A percentile compares a stretch with the other conserved stretches of the same genome.
These are phyloP conservation scores for Valencia hispanica DNA, from an alignment of 2,797 vertebrate genomes.

Conservation along the genomic window DNA sequence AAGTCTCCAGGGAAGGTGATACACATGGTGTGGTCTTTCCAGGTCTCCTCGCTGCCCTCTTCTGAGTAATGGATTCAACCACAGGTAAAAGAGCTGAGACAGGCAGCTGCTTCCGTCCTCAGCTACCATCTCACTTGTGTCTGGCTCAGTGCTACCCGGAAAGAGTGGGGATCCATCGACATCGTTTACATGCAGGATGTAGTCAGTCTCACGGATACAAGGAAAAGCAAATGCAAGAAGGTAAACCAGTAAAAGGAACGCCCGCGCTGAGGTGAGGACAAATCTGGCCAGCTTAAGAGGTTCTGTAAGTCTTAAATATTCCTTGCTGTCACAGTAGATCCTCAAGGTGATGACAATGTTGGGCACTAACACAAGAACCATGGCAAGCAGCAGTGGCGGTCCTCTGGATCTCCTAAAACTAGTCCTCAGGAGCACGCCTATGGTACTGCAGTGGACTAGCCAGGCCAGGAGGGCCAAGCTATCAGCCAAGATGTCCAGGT, in stretches of 20 bases:
- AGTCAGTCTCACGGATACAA: conserved; percentile 54
- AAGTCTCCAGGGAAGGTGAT: conserved; percentile 85
- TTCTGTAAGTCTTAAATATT: conserved; percentile 62
- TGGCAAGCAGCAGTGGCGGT: conserved; percentile 78
- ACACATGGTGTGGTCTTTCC: conserved; percentile 81
- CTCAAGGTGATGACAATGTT: conserved; percentile 83
- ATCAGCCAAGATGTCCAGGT: conserved; percentile 84
- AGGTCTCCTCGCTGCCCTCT: conserved; percentile 84
- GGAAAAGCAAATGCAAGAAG: conserved; percentile 80
- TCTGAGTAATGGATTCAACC: conserved; percentile 89
- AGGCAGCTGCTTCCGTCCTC: conserved; percentile 92
- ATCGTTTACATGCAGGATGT: conserved; percentile 72
- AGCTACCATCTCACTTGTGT: conserved; percentile 76
- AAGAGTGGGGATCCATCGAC: conserved; percentile 78
- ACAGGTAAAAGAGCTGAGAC: conserved; percentile 90
- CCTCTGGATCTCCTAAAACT: conserved; percentile 77
- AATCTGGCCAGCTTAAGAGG: conserved; percentile 79
- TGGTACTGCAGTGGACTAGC: conserved; percentile 84
- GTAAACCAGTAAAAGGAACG: conserved; percentile 82
- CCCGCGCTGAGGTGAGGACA: conserved; percentile 77
- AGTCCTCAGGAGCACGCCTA: conserved; percentile 79
- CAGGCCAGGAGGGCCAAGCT: conserved; percentile 84
- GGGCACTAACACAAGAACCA: conserved; percentile 81
- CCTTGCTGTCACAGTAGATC: conserved; percentile 70
- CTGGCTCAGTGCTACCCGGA: conserved; percentile 40